Evolutionary conservation across 2,797 vertebrate genomes (phyloP), one percentile per base, ranked within the genome.

Genomic region (Leptoclinus maculatus): DNA sequence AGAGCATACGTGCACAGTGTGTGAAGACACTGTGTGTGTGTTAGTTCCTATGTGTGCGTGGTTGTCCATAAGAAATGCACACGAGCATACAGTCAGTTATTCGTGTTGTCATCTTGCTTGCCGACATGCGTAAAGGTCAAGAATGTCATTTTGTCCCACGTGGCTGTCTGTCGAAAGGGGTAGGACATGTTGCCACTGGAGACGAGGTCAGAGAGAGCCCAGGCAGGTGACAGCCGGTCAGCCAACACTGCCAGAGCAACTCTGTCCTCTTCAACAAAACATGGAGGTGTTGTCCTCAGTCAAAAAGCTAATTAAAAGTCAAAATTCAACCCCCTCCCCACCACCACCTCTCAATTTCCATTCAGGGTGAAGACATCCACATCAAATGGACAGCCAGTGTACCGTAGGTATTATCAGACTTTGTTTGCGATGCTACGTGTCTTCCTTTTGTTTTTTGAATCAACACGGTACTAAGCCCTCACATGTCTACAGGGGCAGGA

Each of bases 181-280:
- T 63, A 53, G 51, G 78, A 88, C 76, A 80, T 64, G 83, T 83
- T 87, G 85, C 86, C 85, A 78, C 70, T 62, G 75, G 82, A 89
- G 87, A 88, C 58, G 82, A 88, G 91, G 93, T 90, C 92, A 89
- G 80, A 84, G 73, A 83, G 73, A 87, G 87, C 57, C 75, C 85
- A 58, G 83, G 69, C 74, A 93, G 91, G 86, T 90, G 90, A 88
- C 92, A 89, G 90, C 66, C 79, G 84, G 90, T 83, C 87, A 83
- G 72, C 87, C 89, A 57, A 57, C 63, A 27, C 72, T 77, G 77
- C 74, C 76, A 75, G 36, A 78, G 68, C 79, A 75, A 71, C 79
- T 76, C 74, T 66, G 75, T 65, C 78, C 75, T 76, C 64, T 68
- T 29, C 45, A 81, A 80, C 76, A 78, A 86, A 86, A 84, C 45